Conservation (phyloP, 1,140 invertebrate species). For the Reticulitermes speratus region DNA sequence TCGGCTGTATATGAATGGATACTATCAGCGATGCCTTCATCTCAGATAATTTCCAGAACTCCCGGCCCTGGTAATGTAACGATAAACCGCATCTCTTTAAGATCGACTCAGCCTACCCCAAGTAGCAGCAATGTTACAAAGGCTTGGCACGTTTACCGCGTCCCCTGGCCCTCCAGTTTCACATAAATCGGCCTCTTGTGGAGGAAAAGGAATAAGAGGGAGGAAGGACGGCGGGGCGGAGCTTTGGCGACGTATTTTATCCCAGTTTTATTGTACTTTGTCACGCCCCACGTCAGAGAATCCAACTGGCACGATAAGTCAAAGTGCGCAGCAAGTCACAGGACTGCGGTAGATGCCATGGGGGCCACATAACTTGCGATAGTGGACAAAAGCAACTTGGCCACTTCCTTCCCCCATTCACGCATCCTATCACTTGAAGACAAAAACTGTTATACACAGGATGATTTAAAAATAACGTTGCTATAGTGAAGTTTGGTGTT, state of each 20-base stretch:
- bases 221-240: neutral
- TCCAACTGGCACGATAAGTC: slow-evolving; percentile 25
- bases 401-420: too few species aligned
- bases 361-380: too few species aligned
- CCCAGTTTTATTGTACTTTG: slow-evolving; percentile 30
- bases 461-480: too few species aligned
- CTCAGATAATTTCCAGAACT: too few species aligned
- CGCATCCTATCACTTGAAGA: too few species aligned
- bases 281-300: slow-evolving; percentile 25
- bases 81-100: neutral
- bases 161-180: neutral
- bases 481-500: too few species aligned
- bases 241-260: slow-evolving; percentile 27
- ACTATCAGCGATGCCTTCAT: too few species aligned
- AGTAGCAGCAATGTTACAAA: neutral
- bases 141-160: neutral
- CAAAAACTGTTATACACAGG: too few species aligned
- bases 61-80: too few species aligned
- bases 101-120: neutral
- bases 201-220: neutral
- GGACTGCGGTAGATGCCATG: neutral
- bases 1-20: too few species aligned
- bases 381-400: too few species aligned
- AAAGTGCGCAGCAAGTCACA: slow-evolving; percentile 17
- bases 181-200: slow-evolving; percentile 12